phyloP scores from a whole-genome alignment of 2,888 invertebrate genomes.

The Thysanoteuthis rhombus region DNA sequence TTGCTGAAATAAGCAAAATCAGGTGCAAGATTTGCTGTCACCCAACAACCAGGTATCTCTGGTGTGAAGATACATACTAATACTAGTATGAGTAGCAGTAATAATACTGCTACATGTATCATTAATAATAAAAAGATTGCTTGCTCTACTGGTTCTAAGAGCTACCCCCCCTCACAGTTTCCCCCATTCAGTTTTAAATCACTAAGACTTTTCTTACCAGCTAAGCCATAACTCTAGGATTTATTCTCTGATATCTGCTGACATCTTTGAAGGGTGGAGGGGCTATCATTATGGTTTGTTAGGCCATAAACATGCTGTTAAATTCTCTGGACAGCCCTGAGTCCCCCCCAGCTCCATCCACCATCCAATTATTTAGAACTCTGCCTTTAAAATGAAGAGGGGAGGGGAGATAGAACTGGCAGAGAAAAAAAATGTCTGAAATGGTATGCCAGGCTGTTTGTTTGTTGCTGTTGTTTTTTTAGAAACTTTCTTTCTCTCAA shows the following conservation, averaged over 20 bases:
- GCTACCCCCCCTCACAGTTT: background rate
- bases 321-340: background rate
- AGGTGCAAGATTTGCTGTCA: background rate
- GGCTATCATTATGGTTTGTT: constrained; percentile 12
- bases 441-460: background rate
- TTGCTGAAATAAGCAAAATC: background rate
- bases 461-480: background rate
- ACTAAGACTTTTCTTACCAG: background rate
- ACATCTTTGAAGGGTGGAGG: background rate
- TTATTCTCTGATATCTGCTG: constrained; percentile 12
- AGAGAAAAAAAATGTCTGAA: background rate
- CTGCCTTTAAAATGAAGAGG: background rate
- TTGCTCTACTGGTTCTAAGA: background rate
- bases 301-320: constrained; percentile 12
- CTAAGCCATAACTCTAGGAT: background rate
- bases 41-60: background rate
- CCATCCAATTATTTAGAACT: background rate
- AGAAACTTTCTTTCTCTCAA: background rate
- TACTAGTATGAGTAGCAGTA: background rate
- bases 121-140: background rate
- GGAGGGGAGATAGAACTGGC: background rate
- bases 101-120: background rate
- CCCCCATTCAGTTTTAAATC: background rate
- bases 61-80: background rate
- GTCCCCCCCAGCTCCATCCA: background rate